phyloP scores from a whole-genome alignment of 2,113 vertebrate species.

The Gallinago jamesoni region DNA sequence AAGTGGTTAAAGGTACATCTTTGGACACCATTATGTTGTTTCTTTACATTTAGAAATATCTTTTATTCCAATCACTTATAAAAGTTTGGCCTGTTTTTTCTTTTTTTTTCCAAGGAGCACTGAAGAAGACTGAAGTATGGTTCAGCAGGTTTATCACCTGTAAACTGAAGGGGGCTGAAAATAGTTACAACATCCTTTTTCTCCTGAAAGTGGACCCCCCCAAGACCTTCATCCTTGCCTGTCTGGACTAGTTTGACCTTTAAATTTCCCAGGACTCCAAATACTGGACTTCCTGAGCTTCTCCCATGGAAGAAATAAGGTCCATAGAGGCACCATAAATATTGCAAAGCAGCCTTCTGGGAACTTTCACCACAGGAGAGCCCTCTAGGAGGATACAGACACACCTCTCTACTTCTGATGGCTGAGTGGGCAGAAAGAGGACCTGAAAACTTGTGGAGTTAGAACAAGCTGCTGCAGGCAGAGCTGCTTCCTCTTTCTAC shows the following conservation, averaged over 20 bases:
- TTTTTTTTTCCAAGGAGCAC: rapidly evolving
- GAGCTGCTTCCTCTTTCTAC: not conserved
- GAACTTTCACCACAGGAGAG: not conserved
- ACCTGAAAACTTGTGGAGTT: not conserved
- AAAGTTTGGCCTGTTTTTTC: not conserved
- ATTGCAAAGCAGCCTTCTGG: not conserved
- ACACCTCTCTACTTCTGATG: not conserved
- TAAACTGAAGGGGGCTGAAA: not conserved
- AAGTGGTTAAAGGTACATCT: not conserved
- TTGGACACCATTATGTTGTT: not conserved
- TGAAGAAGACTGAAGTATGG: not conserved
- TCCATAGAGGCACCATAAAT: not conserved
- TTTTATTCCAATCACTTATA: not conserved
- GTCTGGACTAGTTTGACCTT: not conserved
- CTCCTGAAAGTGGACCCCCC: not conserved
- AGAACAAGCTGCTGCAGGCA: not conserved
- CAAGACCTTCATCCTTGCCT: not conserved
- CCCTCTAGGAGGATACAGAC: not conserved
- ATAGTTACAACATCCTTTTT: not conserved
- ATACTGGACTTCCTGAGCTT: not conserved
- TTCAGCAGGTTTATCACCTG: not conserved
- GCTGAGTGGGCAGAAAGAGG: rapidly evolving
- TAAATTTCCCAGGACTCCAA: not conserved
- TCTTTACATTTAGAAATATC: not conserved
- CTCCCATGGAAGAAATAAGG: not conserved